These are phyloP conservation scores for Notiomystis cincta DNA, from an alignment of 2,113 vertebrate genomes.

Conservation along the genomic window DNA sequence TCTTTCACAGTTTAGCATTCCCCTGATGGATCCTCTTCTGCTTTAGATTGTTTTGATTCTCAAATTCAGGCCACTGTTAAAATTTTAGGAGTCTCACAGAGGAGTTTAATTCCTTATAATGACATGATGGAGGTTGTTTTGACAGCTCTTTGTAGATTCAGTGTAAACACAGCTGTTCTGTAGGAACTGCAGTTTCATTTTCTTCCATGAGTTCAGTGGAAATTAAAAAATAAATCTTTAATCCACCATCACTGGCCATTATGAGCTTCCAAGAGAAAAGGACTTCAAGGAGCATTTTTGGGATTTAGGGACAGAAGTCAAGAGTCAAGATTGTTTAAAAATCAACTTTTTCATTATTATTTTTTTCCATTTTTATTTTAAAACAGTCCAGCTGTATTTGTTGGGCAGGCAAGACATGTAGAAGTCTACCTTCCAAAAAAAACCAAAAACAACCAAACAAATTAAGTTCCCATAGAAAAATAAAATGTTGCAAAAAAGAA, in stretches of 20 bases:
- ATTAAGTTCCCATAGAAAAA: neutral
- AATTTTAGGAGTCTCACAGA: neutral
- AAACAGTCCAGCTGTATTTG: neutral
- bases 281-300: neutral
- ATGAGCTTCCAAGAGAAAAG: neutral
- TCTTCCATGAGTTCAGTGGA: neutral
- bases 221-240: neutral
- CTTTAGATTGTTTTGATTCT: neutral
- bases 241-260: neutral
- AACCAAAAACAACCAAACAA: too few species aligned
- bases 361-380: neutral
- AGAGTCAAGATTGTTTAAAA: neutral
- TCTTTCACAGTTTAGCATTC: neutral
- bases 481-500: neutral
- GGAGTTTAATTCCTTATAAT: neutral
- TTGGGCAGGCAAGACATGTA: neutral
- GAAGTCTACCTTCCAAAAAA: neutral
- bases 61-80: neutral
- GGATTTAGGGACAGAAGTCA: neutral
- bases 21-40: neutral
- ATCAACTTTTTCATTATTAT: neutral
- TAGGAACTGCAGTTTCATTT: neutral
- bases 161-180: neutral
- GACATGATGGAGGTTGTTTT: neutral
- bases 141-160: neutral